Base-by-base conservation (phyloP, 2,797 vertebrate genomes). In the Danio kyathit region DNA sequence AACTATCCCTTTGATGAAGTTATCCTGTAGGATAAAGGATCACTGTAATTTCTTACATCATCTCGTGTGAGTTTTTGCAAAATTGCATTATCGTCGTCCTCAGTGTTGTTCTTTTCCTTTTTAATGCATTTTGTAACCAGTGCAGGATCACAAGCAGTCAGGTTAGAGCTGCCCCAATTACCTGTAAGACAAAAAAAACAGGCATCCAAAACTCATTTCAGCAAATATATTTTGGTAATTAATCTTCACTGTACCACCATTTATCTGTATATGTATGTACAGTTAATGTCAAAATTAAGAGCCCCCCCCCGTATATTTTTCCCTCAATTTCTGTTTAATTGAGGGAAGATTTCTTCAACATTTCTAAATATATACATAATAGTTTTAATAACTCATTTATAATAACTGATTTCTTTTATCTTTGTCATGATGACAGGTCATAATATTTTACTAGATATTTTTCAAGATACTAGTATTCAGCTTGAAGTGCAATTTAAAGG, bases 51-150 rank as follows among this genome's bases (percentile, higher is more conserved):
- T 7, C 89, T 91, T 80, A 93, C 94, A 51, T 94, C 89, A 69
- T 94, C 94, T 71, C 92, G 89, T 71, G 93, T 89, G 9, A 95
- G 90, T 83, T 92, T 94, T 38, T 84, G 76, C 74, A 95, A 88
- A n/a, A 94, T 90, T 66, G 90, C 89, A 16, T 90, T 86, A 17
- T 90, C 90, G 1, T 92, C 89, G 2, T 93, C 89, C 77, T 90
- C 88, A 0, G 84, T 77, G 16, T 86, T 79, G 6, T 75, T 89
- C 78, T 77, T 87, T 80, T 94, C 94, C 79, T 92, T 92, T 86
- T 94, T 94, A 61, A 93, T 83, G 49, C 75, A 83, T 85, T 85
- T 91, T 40, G 87, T 87, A 51, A 89, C 71, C 1, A 91, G 60
- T 17, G 90, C 83, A 40, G 87, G 12, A 76, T 87, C 73, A 61